Base-by-base conservation (phyloP, 2,888 invertebrate genomes). In the Euspilapteryx auroguttella region DNA sequence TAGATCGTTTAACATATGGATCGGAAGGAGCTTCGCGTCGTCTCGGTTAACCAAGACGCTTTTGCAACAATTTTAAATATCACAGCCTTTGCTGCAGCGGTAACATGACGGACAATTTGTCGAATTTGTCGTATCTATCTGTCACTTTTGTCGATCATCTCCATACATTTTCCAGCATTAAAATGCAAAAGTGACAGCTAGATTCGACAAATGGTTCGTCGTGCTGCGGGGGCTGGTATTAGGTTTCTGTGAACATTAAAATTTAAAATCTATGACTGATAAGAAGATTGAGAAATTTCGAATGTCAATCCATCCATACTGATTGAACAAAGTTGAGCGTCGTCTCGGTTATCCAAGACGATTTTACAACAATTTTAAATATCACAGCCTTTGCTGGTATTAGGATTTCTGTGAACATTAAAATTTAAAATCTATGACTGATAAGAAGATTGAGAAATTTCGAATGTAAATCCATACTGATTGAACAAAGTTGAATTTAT, bases 21-120 rank as follows among this genome's bases (percentile, higher is more conserved):
- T 53, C 53, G 32, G 37, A 40, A 45, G 44, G 45, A 44, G 42
- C 35, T 25, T 28, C 13, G 33, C 25, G 22, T 25, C 21, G 17
- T 11, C 23, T 23, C n/a, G 37, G 33, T 32, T 32, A 35, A 37
- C 34, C 37, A 41, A 37, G n/a, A n/a, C n/a, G n/a, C n/a, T 42
- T 28, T 38, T 39, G n/a, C n/a, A n/a, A n/a, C 43, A 46, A 35
- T 30, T 31, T 30, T 33, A 33, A 34, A 34, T 56, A 61, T 68
- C 69, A 68, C 68, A 66, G 64, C 62, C 65, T 56, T 45, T 53
- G 54, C n/a, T n/a, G n/a, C n/a, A n/a, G n/a, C n/a, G n/a, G n/a
- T n/a, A n/a, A n/a, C n/a, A n/a, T n/a, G n/a, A n/a, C n/a, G n/a
- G n/a, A n/a, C n/a, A n/a, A n/a, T n/a, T n/a, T n/a, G n/a, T n/a